Conservation (phyloP, 2,888 invertebrate species). For the Nomada fucata region DNA sequence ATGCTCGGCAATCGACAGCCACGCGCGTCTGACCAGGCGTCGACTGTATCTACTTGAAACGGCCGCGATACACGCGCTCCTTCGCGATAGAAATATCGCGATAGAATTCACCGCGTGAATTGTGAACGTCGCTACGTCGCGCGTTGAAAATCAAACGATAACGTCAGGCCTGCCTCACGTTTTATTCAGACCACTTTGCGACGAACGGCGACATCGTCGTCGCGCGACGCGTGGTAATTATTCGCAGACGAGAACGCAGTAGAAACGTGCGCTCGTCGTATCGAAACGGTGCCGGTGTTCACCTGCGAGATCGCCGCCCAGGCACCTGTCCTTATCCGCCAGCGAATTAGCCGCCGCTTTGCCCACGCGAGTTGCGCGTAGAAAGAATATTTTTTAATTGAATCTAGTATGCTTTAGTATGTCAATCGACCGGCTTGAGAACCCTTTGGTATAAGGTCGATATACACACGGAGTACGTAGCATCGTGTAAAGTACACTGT, state of each 20-base stretch:
- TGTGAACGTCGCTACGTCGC: constrained; percentile 40
- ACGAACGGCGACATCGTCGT: background rate
- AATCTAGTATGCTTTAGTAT: no score
- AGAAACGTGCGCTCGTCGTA: background rate
- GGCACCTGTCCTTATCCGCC: no score
- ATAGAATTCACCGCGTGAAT: constrained; percentile 48
- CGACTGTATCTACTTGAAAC: constrained; percentile 33
- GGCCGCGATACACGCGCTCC: constrained; percentile 30
- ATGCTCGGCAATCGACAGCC: constrained; percentile 1
- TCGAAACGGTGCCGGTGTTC: no score
- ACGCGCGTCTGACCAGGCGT: constrained; percentile 24
- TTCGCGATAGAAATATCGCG: constrained; percentile 28
- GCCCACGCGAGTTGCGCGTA: no score
- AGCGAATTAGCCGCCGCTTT: no score
- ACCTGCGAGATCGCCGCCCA: no score
- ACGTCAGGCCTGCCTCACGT: constrained; percentile 11
- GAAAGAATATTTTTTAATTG: no score
- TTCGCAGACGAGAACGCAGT: background rate
- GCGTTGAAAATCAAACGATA: constrained; percentile 32
- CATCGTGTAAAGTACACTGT: no score
- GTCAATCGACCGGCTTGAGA: no score
- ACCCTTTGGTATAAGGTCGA: no score
- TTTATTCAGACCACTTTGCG: constrained; percentile 11
- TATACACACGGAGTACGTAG: no score
- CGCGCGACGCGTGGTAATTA: background rate